phyloP scores from a whole-genome alignment of 30 jellyfish, hydroid and myxozoan species.

The Pelagia noctiluca region DNA sequence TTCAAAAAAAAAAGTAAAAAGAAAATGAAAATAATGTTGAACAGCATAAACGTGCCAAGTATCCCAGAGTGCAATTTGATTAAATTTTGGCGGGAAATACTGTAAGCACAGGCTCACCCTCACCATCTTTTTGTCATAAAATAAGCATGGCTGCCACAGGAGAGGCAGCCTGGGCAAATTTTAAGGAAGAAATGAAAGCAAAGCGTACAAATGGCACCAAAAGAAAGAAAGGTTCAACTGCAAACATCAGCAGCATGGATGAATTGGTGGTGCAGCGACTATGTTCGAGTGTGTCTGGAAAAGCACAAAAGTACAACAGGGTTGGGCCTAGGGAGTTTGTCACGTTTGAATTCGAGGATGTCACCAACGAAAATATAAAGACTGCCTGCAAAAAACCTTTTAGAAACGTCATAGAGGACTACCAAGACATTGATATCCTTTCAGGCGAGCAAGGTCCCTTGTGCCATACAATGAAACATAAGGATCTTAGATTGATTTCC shows the following conservation, averaged over 20 bases:
- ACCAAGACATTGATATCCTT: neutral
- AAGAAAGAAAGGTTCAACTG: neutral
- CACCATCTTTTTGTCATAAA: neutral
- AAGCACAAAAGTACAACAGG: slow-evolving; percentile 2
- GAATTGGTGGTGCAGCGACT: slow-evolving; percentile 9
- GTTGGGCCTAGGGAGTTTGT: slow-evolving; percentile 5
- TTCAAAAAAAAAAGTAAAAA: no score
- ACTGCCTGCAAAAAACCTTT: neutral
- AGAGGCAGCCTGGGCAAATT: slow-evolving; percentile 5
- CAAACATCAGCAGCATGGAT: slow-evolving; percentile 2
- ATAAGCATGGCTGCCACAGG: neutral
- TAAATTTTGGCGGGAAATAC: neutral
- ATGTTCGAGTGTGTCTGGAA: neutral
- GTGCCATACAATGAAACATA: neutral
- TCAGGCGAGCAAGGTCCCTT: slow-evolving; percentile 3
- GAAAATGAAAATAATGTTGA: neutral
- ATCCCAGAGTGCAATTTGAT: neutral
- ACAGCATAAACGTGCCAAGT: slow-evolving; percentile 3
- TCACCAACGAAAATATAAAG: neutral
- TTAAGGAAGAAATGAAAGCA: slow-evolving; percentile 2
- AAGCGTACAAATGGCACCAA: slow-evolving; percentile 6
- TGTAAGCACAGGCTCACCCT: no score
- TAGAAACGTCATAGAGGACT: neutral
- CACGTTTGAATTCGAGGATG: neutral
- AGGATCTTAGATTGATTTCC: neutral